Conservation (phyloP, 2,113 vertebrate species). For the Cyrtonyx montezumae region DNA sequence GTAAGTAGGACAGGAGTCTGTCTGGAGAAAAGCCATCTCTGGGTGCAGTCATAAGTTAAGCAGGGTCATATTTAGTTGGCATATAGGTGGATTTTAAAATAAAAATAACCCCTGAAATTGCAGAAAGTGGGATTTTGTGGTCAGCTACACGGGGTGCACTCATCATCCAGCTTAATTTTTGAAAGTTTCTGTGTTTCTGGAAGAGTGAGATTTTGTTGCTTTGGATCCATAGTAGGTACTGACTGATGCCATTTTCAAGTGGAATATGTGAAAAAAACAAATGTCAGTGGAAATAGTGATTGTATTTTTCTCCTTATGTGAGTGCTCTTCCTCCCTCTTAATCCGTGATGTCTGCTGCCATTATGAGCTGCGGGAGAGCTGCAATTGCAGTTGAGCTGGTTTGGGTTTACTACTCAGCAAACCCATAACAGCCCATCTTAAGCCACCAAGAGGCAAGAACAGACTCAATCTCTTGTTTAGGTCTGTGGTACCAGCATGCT, state of each 20-base stretch:
- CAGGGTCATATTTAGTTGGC: not conserved
- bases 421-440: not conserved
- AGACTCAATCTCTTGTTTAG: not conserved
- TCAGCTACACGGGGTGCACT: not conserved
- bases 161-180: not conserved
- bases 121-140: not conserved
- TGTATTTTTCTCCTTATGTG: not conserved
- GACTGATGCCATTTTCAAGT: not conserved
- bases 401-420: rapidly evolving
- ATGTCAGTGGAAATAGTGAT: not conserved
- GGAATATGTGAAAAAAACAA: not conserved
- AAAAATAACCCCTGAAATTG: not conserved
- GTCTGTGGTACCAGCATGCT: rapidly evolving
- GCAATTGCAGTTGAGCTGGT: not conserved
- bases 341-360: rapidly evolving
- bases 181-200: not conserved
- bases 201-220: not conserved
- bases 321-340: not conserved
- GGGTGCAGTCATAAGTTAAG: not conserved
- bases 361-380: not conserved
- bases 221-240: not conserved
- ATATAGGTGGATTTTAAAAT: not conserved
- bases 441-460: not conserved
- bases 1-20: conserved; percentile 16
- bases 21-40: not conserved